Evolutionary conservation across 2,113 vertebrate genomes (phyloP).

Genomic region (Chaetops frenatus): DNA sequence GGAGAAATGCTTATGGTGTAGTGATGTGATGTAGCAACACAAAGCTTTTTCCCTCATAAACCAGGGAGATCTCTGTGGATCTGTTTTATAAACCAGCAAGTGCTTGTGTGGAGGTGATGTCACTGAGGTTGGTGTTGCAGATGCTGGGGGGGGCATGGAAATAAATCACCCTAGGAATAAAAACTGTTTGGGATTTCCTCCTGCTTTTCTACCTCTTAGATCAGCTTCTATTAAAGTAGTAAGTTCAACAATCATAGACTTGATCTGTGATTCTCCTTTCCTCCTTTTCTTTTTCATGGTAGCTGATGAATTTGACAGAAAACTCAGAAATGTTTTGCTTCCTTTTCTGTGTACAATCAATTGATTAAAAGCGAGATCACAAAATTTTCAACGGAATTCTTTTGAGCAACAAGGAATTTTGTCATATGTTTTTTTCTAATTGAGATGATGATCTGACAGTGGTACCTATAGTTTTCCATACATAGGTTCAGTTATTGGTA

Average conservation of each 20-base stretch:
- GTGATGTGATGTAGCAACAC: not conserved
- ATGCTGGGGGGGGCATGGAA: not conserved
- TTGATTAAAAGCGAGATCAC: not conserved
- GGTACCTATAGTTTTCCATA: not conserved
- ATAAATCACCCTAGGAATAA: not conserved
- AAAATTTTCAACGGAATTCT: not conserved
- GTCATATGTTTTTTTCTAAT: too few species aligned
- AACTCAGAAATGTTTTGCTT: not conserved
- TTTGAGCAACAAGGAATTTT: not conserved
- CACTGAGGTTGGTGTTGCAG: not conserved
- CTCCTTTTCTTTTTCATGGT: not conserved
- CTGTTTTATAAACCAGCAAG: not conserved
- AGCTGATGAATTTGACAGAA: not conserved
- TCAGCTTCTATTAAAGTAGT: not conserved
- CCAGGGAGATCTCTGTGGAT: not conserved
- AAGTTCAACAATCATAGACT: not conserved
- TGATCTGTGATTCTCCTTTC: not conserved
- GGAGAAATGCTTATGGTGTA: not conserved
- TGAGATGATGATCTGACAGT: not conserved
- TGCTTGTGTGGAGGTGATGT: not conserved
- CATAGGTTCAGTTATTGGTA: not conserved
- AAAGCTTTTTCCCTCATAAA: not conserved
- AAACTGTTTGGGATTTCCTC: not conserved
- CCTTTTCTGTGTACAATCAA: accelerated
- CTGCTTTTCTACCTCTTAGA: not conserved